A percentile compares a stretch with the other conserved stretches of the same genome.
Conservation (phyloP, 2,888 invertebrate genomes). For the Yponomeuta evonymella region DNA sequence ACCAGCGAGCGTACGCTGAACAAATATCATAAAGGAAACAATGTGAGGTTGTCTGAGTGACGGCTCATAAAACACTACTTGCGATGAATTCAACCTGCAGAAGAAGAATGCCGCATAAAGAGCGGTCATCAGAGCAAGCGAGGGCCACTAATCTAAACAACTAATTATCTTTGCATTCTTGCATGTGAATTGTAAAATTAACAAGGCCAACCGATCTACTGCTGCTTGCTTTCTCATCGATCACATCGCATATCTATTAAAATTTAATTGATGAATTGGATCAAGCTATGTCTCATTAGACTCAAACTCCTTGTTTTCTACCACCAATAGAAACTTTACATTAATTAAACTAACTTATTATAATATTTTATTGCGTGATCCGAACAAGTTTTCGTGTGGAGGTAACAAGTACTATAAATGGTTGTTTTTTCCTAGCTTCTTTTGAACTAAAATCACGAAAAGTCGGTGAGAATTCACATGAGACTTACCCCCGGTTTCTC, state of each 20-base stretch:
- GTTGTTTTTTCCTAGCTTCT: neutral
- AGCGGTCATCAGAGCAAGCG: neutral
- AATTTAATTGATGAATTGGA: neutral
- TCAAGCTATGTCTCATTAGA: neutral
- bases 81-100: slow-evolving; percentile 7
- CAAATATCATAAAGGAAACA: slow-evolving; percentile 10
- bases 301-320: neutral
- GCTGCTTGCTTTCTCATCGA: neutral
- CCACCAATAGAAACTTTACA: neutral
- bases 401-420: neutral
- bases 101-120: neutral
- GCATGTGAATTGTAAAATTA: neutral
- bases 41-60: slow-evolving; percentile 2
- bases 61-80: slow-evolving; percentile 10
- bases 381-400: neutral
- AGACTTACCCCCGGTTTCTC: no score
- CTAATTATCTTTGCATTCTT: slow-evolving; percentile 1
- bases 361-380: slow-evolving; percentile 8
- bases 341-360: neutral
- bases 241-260: neutral
- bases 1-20: slow-evolving; percentile 9
- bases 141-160: neutral
- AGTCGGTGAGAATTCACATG: no score
- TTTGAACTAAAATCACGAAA: neutral
- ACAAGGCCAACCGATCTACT: neutral